Percentiles rank a stretch among this genome's conserved stretches.
phyloP scores from a whole-genome alignment of 2,113 vertebrate genomes.

The Hydropotes inermis region DNA sequence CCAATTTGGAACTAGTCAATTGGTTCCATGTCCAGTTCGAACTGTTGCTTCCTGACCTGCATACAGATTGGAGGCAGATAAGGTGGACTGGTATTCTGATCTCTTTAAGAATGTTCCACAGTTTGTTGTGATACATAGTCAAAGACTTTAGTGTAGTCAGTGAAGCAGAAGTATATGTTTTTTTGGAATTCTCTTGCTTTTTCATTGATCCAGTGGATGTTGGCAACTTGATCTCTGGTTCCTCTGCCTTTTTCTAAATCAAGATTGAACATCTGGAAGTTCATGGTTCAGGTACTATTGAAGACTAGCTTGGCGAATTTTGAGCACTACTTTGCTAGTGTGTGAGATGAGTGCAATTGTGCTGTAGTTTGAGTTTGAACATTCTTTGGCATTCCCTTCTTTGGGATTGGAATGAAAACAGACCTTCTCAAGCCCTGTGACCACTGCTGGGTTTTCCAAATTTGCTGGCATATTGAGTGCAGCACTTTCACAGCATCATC shows the following conservation, averaged over 20 bases:
- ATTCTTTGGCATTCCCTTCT: neutral
- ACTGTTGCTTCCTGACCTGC: neutral
- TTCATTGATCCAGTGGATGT: neutral
- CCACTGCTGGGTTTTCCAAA: neutral
- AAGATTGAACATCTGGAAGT: neutral
- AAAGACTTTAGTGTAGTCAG: neutral
- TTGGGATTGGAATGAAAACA: neutral
- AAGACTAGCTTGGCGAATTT: neutral
- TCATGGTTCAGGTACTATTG: neutral
- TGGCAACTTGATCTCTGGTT: neutral
- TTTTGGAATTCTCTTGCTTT: neutral
- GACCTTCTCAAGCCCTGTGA: neutral
- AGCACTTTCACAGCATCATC: neutral
- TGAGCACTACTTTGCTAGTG: neutral
- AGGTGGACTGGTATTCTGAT: neutral
- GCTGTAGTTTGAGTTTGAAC: neutral
- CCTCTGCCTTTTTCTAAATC: neutral
- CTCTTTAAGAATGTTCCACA: neutral
- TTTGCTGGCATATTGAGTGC: neutral
- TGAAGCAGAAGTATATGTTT: neutral
- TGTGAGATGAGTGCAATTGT: neutral
- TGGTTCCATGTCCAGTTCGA: neutral
- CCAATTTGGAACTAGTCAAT: neutral
- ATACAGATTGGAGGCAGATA: neutral
- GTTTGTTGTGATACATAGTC: neutral